Conservation (phyloP, 1,140 invertebrate genomes). For the Drosophila biarmipes region DNA sequence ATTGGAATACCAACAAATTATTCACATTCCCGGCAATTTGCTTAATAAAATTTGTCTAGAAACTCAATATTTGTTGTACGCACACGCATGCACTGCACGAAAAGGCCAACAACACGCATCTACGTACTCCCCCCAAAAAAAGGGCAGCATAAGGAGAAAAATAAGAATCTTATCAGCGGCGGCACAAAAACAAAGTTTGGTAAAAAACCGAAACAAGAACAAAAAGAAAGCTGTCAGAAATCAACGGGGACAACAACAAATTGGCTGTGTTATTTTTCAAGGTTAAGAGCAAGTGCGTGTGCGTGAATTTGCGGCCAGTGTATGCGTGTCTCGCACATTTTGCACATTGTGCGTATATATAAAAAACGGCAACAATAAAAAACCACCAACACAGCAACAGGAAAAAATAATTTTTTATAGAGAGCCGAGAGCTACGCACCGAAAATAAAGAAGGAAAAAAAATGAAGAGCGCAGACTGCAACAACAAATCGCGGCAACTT, state of each 20-base stretch:
- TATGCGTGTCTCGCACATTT: constrained; percentile 43
- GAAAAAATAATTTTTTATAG: constrained; percentile 45
- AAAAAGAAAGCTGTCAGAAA: constrained; percentile 42
- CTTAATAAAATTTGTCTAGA: constrained; percentile 47
- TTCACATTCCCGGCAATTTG: constrained; percentile 30
- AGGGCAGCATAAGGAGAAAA: constrained; percentile 45
- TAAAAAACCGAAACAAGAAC: constrained; percentile 59
- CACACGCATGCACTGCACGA: constrained; percentile 8
- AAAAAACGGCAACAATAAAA: constrained; percentile 33
- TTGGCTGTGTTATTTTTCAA: constrained; percentile 62
- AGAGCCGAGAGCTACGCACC: constrained; percentile 41
- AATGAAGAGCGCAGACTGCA: constrained; percentile 37
- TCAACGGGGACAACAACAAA: constrained; percentile 28
- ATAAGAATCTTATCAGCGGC: constrained; percentile 68
- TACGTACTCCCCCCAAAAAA: constrained; percentile 20
- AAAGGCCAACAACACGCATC: constrained; percentile 32
- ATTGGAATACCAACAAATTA: constrained; percentile 23
- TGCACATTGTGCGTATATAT: constrained; percentile 65
- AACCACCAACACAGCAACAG: constrained; percentile 39
- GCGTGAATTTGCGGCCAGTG: constrained; percentile 25
- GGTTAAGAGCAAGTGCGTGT: constrained; percentile 80
- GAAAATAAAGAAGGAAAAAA: constrained; percentile 12
- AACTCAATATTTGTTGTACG: constrained; percentile 44
- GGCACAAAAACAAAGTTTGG: constrained; percentile 42
- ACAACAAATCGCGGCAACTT: constrained; percentile 17